Conservation (phyloP, 2,113 vertebrate species). For the Butastur rufipennis region DNA sequence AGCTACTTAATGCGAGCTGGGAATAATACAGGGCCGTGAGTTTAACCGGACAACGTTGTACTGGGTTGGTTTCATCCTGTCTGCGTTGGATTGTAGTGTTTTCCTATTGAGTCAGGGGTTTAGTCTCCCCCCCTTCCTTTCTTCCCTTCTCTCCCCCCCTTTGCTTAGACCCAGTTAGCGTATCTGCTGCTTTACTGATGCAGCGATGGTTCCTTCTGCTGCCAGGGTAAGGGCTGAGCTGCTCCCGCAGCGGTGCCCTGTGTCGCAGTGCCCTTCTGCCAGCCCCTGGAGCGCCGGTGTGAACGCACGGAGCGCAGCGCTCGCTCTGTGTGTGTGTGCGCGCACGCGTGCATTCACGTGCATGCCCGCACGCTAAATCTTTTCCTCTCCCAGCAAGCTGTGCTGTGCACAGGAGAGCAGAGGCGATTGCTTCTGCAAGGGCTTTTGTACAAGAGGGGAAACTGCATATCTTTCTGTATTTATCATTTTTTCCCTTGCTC, state of each 20-base stretch:
- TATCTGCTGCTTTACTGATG: background rate
- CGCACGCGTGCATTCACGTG: background rate
- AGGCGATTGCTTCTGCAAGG: background rate
- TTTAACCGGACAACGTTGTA: constrained; percentile 44
- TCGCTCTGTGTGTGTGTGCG: background rate
- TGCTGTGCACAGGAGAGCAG: background rate
- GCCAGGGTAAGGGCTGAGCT: background rate
- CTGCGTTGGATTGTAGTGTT: background rate
- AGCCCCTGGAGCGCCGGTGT: background rate
- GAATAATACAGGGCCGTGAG: constrained; percentile 32
- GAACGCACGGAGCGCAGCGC: background rate
- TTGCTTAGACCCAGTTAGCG: background rate
- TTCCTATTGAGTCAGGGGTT: background rate
- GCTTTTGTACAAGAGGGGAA: background rate
- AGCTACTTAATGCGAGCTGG: constrained; percentile 22
- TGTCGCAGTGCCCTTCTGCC: background rate
- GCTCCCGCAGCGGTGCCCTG: background rate
- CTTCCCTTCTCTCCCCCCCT: background rate
- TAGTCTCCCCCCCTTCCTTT: background rate
- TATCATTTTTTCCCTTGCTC: background rate
- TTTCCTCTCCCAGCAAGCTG: background rate
- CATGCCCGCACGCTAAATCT: background rate
- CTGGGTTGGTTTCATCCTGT: constrained; percentile 34
- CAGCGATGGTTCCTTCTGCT: background rate
- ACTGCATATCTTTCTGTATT: background rate